Base-by-base conservation (phyloP, 2,797 vertebrate species). In the Columba guinea region DNA sequence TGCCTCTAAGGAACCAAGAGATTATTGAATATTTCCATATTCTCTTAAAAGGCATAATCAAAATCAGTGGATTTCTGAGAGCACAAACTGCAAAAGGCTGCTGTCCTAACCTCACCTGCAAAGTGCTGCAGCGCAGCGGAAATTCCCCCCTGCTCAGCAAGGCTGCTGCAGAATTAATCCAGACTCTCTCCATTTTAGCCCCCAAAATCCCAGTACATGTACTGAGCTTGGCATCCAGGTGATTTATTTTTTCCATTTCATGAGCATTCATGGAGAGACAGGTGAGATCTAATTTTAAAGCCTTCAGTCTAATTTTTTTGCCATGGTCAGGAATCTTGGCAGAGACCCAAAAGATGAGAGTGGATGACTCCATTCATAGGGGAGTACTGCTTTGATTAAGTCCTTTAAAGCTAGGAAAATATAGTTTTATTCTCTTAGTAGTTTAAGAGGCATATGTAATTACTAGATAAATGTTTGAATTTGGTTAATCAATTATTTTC, bases 271-370 rank as follows among this genome's bases (percentile, higher is more conserved):
- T 87, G 53, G 60, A 92, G 60, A 89, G 48, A 74, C 39, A 89
- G 65, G 93, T 89, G 60, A 94, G 68, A 79, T 41, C 39, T 90
- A 78, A 89, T 85, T 89, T 94, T 74, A 87, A 90, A 84, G 11
- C 22, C 67, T 87, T 70, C 64, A 52, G 63, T 75, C 74, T 71
- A n/a, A 59, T 73, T 60, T 89, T 91, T 80, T 92, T 90, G 24
- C 41, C 37, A 60, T 59, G 49, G 19, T 90, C 37, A 14, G 48
- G 37, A 81, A 71, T 77, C 46, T 58, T 87, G 95, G 67, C 83
- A 82, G 53, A 62, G 30, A 52, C 77, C 77, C 75, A 65, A 56
- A 60, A 91, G 37, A 87, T 48, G 65, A 94, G 48, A 60, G 37
- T 83, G 58, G 39, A 82, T 39, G 13, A 67, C 59, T 95, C 59